These are phyloP conservation scores for Epizoanthus rinbou DNA, from an alignment of 92 coral and sea anemone species.

Conservation along the genomic window DNA sequence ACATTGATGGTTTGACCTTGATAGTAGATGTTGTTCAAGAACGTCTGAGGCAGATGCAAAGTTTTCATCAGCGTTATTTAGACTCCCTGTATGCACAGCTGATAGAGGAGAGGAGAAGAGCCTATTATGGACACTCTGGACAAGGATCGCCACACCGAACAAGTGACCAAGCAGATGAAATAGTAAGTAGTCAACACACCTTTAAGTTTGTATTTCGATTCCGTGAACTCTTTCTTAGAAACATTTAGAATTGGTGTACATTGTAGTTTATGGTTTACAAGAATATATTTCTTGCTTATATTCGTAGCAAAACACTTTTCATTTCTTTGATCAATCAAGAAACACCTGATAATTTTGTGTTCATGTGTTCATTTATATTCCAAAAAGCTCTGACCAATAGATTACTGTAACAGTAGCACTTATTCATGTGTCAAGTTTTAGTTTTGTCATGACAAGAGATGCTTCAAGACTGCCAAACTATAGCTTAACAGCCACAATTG, in stretches of 20 bases:
- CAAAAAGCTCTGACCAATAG: neutral
- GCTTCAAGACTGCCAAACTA: too few relatives aligned
- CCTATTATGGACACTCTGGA: conserved; percentile 43
- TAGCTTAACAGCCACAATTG: too few relatives aligned
- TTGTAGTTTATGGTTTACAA: neutral
- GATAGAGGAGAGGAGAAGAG: conserved; percentile 60
- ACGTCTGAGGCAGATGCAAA: conserved; percentile 78
- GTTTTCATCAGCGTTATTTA: conserved; percentile 69
- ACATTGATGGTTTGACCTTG: conserved; percentile 81
- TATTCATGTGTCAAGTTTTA: too few relatives aligned
- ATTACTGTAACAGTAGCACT: too few relatives aligned
- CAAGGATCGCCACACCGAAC: conserved; percentile 47
- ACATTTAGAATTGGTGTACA: neutral
- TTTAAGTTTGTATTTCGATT: too few relatives aligned
- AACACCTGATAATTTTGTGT: neutral
- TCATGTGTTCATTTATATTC: neutral
- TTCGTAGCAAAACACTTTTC: neutral
- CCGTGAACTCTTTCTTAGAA: too few relatives aligned
- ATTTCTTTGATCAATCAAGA: neutral
- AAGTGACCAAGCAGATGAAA: conserved; percentile 79
- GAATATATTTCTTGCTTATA: neutral
- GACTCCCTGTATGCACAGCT: conserved; percentile 74
- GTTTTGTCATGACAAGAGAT: too few relatives aligned
- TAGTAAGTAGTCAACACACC: conserved; percentile 50
- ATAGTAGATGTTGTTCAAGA: conserved; percentile 82